Percentiles rank a stretch among this genome's conserved stretches.
These are phyloP conservation scores for Hiodon alosoides DNA, from an alignment of 2,113 vertebrate species.

Conservation along the genomic window DNA sequence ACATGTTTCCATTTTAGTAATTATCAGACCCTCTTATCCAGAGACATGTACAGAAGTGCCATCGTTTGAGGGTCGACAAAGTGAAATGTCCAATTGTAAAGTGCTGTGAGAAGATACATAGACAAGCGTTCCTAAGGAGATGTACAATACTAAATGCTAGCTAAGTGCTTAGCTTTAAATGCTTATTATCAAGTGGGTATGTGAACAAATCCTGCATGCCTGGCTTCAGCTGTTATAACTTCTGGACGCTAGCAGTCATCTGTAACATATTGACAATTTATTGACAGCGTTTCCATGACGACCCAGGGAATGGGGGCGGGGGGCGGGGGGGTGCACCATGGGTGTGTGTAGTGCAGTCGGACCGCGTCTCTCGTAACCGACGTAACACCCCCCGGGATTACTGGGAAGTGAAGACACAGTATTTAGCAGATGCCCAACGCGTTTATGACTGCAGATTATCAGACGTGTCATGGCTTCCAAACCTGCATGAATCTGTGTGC, in stretches of 20 bases:
- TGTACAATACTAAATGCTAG: too few species aligned
- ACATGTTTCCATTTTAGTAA: too few species aligned
- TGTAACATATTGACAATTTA: conserved; percentile 36
- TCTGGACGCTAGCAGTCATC: conserved; percentile 17
- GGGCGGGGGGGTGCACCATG: conserved; percentile 9
- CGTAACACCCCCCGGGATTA: conserved; percentile 17
- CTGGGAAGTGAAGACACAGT: conserved; percentile 18
- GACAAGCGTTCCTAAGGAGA: too few species aligned
- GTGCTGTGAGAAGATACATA: too few species aligned
- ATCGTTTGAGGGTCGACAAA: too few species aligned
- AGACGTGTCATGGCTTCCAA: conserved; percentile 14
- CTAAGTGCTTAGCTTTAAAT: too few species aligned
- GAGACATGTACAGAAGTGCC: too few species aligned
- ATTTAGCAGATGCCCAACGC: conserved; percentile 13
- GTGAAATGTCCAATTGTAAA: too few species aligned
- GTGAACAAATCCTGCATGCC: background rate
- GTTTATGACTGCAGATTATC: conserved; percentile 26
- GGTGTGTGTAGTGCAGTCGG: background rate
- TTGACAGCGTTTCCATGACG: conserved; percentile 42
- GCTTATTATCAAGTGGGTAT: background rate
- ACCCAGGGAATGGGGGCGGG: conserved; percentile 2
- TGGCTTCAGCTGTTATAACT: conserved; percentile 19
- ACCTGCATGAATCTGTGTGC: conserved; percentile 18
- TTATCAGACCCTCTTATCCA: too few species aligned
- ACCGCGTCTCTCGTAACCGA: conserved; percentile 19